Evolutionary conservation across 1,140 invertebrate species (phyloP).

Genomic region (Ooceraea biroi): DNA sequence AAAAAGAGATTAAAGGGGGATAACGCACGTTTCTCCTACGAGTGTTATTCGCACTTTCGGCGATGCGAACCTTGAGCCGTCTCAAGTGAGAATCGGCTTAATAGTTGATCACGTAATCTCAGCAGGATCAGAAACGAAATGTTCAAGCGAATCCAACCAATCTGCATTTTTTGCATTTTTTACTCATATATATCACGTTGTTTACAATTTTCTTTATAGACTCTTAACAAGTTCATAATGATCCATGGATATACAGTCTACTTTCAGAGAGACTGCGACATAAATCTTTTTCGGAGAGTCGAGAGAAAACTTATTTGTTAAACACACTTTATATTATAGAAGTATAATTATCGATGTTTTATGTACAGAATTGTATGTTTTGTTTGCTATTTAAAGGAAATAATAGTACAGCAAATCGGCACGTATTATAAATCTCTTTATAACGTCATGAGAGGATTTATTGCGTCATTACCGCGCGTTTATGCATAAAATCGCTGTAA

Average conservation of each 20-base stretch:
- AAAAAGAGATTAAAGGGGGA: conserved; percentile 55
- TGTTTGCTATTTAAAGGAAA: no score
- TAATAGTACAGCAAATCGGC: no score
- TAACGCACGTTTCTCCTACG: conserved; percentile 26
- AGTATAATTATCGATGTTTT: no score
- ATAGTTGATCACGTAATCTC: conserved; percentile 16
- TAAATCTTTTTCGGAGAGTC: no score
- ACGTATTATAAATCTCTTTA: no score
- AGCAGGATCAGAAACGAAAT: neutral
- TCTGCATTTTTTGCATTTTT: neutral
- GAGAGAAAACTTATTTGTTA: no score
- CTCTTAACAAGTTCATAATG: neutral
- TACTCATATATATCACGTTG: neutral
- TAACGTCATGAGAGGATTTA: neutral
- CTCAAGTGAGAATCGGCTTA: conserved; percentile 18
- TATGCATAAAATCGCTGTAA: neutral
- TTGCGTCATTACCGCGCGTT: neutral
- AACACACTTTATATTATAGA: no score
- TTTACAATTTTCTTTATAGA: conserved; percentile 7
- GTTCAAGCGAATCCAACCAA: neutral
- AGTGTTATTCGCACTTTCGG: conserved; percentile 43
- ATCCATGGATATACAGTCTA: no score
- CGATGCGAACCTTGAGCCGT: conserved; percentile 18
- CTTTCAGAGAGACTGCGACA: no score
- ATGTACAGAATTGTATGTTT: no score